phyloP scores from a whole-genome alignment of 1,140 invertebrate genomes.

The Aphelenchoides fujianensis region DNA sequence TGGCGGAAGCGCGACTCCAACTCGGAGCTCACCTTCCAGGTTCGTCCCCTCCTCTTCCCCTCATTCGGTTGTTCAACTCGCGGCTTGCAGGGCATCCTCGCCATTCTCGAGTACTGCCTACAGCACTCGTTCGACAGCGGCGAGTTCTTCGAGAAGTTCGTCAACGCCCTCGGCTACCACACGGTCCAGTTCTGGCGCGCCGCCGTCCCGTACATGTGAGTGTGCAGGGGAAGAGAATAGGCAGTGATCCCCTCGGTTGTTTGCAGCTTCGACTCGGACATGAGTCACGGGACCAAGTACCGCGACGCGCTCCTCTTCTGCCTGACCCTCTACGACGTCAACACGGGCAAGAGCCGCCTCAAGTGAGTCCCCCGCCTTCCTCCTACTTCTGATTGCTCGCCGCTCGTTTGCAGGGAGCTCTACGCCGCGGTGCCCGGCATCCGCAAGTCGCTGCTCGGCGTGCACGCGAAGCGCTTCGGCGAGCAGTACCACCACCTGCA shows the following conservation, averaged over 20 bases:
- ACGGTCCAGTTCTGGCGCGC: constrained; percentile 48
- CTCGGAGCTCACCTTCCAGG: constrained; percentile 51
- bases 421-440: constrained; percentile 62
- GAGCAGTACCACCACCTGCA: constrained; percentile 61
- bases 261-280: constrained; percentile 59
- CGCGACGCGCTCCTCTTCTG: constrained; percentile 58
- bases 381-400: constrained; percentile 27
- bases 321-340: constrained; percentile 60
- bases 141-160: constrained; percentile 49
- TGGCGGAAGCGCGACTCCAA: constrained; percentile 49
- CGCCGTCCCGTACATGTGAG: constrained; percentile 29
- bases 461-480: constrained; percentile 59
- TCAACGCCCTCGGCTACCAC: constrained; percentile 39
- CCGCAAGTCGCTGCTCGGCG: constrained; percentile 56
- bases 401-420: too few species aligned
- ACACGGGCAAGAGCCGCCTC: constrained; percentile 56
- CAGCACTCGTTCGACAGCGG: constrained; percentile 48
- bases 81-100: constrained; percentile 30
- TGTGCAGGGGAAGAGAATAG: too few species aligned
- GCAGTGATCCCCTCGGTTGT: too few species aligned
- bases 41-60: not conserved
- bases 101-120: constrained; percentile 47
- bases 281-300: constrained; percentile 58
- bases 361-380: constrained; percentile 27
- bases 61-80: not conserved